Percentiles rank a stretch among this genome's conserved stretches.
Evolutionary conservation across 2,797 vertebrate genomes (phyloP).

Genomic region (Champsocephalus gunnari): DNA sequence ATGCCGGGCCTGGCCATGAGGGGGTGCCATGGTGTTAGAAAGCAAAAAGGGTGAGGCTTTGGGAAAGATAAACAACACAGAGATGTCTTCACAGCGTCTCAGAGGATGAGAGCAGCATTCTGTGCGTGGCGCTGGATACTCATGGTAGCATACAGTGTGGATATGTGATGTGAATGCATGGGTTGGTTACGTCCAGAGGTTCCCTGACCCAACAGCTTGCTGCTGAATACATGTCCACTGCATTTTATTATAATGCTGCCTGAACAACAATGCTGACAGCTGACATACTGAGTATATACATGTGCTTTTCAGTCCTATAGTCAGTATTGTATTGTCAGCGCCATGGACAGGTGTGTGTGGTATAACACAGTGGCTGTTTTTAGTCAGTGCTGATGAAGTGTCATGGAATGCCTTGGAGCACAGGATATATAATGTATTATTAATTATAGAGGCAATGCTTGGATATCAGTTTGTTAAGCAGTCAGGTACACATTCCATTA

Average conservation of each 20-base stretch:
- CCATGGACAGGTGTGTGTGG: conserved; percentile 57
- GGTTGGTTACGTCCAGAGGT: neutral
- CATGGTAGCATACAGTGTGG: neutral
- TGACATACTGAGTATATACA: neutral
- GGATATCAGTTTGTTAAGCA: neutral
- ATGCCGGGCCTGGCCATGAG: conserved; percentile 34
- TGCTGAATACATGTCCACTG: neutral
- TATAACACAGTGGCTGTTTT: too few relatives aligned
- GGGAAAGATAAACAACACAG: conserved; percentile 36
- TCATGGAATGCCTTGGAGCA: neutral
- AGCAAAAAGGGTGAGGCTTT: conserved; percentile 59
- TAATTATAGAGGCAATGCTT: neutral
- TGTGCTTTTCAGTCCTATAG: neutral
- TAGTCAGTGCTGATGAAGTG: neutral
- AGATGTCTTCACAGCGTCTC: conserved; percentile 16
- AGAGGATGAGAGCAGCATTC: neutral
- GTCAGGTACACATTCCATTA: neutral
- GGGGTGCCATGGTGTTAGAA: conserved; percentile 51
- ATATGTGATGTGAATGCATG: neutral
- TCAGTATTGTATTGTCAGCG: conserved; percentile 47
- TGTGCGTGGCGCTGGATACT: neutral
- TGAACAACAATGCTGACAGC: neutral
- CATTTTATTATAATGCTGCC: neutral
- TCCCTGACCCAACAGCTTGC: neutral
- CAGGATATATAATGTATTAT: neutral